Conservation (phyloP, 2,888 invertebrate genomes). For the Pollenia amentaria region DNA sequence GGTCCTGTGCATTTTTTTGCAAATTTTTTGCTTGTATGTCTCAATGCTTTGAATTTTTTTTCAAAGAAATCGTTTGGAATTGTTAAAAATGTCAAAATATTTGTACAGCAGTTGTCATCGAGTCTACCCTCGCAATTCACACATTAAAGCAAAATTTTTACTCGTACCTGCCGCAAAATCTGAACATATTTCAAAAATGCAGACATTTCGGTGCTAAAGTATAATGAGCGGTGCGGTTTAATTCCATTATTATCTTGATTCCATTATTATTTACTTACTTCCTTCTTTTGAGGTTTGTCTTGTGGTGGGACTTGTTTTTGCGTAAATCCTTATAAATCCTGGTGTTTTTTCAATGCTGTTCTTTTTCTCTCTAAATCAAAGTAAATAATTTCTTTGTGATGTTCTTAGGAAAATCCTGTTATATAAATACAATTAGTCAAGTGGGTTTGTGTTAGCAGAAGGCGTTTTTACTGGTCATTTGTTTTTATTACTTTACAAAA, state of each 20-base stretch:
- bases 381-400: slow-evolving; percentile 4
- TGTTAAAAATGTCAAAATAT: slow-evolving; percentile 76
- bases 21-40: slow-evolving; percentile 39
- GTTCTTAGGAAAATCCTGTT: slow-evolving; percentile 30
- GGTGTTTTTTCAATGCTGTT: background rate
- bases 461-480: slow-evolving; percentile 53
- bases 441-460: background rate
- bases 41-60: slow-evolving; percentile 34
- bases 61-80: slow-evolving; percentile 49
- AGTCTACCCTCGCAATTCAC: slow-evolving; percentile 61
- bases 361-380: background rate
- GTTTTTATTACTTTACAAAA: slow-evolving; percentile 23
- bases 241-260: too few relatives aligned
- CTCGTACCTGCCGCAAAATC: slow-evolving; percentile 35
- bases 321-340: slow-evolving; percentile 50
- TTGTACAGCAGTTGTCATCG: slow-evolving; percentile 75
- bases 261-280: slow-evolving; percentile 30
- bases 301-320: background rate
- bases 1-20: slow-evolving; percentile 38
- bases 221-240: background rate
- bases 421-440: slow-evolving; percentile 54
- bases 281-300: slow-evolving; percentile 13
- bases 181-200: background rate
- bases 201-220: slow-evolving; percentile 1
- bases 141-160: slow-evolving; percentile 1